Evolutionary conservation across 1,140 invertebrate species (phyloP).

Genomic region (Piezodorus guildinii): DNA sequence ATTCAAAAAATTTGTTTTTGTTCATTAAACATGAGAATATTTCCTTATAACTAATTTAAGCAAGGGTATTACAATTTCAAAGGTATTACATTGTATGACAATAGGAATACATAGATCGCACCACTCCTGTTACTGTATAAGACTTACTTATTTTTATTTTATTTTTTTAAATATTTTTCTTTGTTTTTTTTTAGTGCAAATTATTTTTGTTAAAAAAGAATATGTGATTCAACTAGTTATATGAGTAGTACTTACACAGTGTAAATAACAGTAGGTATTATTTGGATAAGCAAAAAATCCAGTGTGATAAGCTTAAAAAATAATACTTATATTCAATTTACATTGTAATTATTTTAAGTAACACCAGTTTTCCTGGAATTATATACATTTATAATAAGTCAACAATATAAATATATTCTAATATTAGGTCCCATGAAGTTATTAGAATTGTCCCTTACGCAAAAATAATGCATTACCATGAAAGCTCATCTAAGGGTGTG

Average conservation of each 20-base stretch:
- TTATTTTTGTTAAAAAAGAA: no score
- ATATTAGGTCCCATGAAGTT: slow-evolving; percentile 17
- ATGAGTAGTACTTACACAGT: not conserved
- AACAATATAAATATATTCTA: slow-evolving; percentile 15
- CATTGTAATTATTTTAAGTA: slow-evolving; percentile 6
- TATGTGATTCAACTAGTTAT: not conserved
- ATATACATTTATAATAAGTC: slow-evolving; percentile 15
- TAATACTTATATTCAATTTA: slow-evolving; percentile 2
- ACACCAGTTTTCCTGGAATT: slow-evolving; percentile 1
- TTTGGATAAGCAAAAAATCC: not conserved
- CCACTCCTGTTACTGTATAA: no score
- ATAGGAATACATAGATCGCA: no score
- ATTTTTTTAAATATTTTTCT: no score
- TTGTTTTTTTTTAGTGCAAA: no score
- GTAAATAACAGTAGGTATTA: not conserved
- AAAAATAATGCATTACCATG: slow-evolving; percentile 10
- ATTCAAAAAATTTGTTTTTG: no score
- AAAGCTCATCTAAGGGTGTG: slow-evolving; percentile 3
- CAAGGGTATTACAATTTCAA: no score
- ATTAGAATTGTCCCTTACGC: slow-evolving; percentile 11
- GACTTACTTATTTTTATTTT: no score
- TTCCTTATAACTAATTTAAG: no score
- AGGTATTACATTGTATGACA: no score
- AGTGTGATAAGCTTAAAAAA: slow-evolving; percentile 8
- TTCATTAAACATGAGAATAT: no score